These are phyloP conservation scores for Progne subis DNA, from an alignment of 2,113 vertebrate species.

Conservation along the genomic window DNA sequence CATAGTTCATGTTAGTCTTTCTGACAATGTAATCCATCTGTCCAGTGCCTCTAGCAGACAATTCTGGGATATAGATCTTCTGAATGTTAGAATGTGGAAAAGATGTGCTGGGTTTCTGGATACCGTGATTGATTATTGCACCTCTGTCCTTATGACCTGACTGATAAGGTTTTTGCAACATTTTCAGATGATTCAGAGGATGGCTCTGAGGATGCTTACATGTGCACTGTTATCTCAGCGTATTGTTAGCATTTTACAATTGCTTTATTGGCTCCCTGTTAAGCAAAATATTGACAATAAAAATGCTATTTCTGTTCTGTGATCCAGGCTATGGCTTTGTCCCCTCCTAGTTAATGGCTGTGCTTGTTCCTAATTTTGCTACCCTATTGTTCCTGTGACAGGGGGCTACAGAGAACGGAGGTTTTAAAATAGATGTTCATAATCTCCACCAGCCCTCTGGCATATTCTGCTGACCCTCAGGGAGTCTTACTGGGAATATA, in stretches of 20 bases:
- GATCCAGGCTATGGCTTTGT: constrained; percentile 29
- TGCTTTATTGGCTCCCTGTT: constrained; percentile 72
- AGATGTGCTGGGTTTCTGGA: not conserved
- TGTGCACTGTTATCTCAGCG: constrained; percentile 17
- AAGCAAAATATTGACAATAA: constrained; percentile 76
- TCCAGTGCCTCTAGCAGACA: not conserved
- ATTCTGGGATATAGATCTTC: not conserved
- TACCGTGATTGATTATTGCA: not conserved
- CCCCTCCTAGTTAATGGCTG: constrained; percentile 48
- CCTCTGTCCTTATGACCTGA: constrained; percentile 7
- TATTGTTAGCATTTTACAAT: constrained; percentile 50
- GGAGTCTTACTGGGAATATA: constrained; percentile 69
- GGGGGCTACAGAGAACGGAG: constrained; percentile 44
- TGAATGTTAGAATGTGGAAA: not conserved
- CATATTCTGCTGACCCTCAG: constrained; percentile 66
- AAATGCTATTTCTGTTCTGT: constrained; percentile 68
- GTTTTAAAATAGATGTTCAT: constrained; percentile 70
- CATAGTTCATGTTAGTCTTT: not conserved
- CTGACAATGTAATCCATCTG: constrained; percentile 19
- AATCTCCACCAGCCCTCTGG: constrained; percentile 69
- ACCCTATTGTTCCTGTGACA: constrained; percentile 67
- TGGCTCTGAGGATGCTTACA: not conserved
- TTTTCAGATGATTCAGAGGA: constrained; percentile 13
- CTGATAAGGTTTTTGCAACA: not conserved
- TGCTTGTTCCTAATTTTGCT: constrained; percentile 51